A percentile compares a stretch with the other conserved stretches of the same genome.
Conservation (phyloP, 1,140 invertebrate species). For the Monomorium pharaonis region DNA sequence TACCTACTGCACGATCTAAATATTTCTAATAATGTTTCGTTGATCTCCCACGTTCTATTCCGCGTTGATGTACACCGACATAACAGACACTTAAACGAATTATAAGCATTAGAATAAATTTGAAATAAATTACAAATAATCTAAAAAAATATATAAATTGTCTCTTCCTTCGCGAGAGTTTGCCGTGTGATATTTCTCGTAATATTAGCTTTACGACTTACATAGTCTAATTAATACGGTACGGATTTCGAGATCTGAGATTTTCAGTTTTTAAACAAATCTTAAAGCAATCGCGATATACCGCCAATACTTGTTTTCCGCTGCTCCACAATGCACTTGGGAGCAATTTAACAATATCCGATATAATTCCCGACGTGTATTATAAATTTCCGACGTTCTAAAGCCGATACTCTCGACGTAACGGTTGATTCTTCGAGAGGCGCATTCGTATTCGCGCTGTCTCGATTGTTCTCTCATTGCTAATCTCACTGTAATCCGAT, state of each 20-base stretch:
- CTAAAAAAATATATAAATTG: neutral
- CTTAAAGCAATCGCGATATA: neutral
- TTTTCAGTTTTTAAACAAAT: neutral
- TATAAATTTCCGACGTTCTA: neutral
- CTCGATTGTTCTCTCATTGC: conserved; percentile 8
- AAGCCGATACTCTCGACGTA: neutral
- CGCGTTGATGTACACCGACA: neutral
- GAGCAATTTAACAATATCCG: conserved; percentile 19
- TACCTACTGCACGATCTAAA: neutral
- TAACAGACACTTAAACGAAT: neutral
- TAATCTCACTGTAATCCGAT: neutral
- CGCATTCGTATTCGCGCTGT: conserved; percentile 3
- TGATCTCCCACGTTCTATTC: neutral
- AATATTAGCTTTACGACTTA: neutral
- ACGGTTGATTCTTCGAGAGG: neutral
- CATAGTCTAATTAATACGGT: neutral
- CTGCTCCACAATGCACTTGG: neutral
- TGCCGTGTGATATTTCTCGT: neutral
- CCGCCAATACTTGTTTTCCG: neutral
- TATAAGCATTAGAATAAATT: neutral
- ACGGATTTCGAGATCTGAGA: too few species aligned
- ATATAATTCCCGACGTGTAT: conserved; percentile 12
- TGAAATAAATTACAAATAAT: neutral
- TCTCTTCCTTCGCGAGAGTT: neutral
- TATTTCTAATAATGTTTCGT: conserved; percentile 11